Evolutionary conservation across 2,888 invertebrate species (phyloP).

Genomic region (Heliconius ismenius): DNA sequence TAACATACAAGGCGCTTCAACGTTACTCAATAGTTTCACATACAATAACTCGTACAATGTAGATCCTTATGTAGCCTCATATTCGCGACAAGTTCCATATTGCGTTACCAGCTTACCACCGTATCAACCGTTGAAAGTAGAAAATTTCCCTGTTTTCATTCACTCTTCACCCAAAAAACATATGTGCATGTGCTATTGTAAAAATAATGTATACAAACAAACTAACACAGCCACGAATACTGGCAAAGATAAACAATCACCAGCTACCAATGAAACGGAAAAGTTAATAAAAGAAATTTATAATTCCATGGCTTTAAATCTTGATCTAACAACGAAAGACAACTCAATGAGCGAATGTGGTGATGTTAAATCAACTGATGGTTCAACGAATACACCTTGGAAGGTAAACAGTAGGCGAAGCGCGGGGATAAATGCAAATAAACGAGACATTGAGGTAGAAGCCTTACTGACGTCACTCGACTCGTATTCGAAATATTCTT

Average conservation of each 20-base stretch:
- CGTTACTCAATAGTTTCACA: conserved; percentile 59
- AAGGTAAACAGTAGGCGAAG: conserved; percentile 26
- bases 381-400: conserved; percentile 29
- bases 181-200: conserved; percentile 56
- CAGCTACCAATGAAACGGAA: conserved; percentile 61
- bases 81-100: conserved; percentile 54
- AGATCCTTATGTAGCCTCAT: conserved; percentile 55
- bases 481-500: conserved; percentile 31
- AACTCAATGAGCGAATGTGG: conserved; percentile 53
- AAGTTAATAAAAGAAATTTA: conserved; percentile 73
- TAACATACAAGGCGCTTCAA: conserved; percentile 56
- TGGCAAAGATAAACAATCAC: conserved; percentile 45
- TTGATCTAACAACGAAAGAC: conserved; percentile 56
- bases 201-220: conserved; percentile 45
- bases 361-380: conserved; percentile 43
- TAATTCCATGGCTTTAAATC: conserved; percentile 64
- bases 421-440: conserved; percentile 11
- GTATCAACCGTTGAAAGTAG: conserved; percentile 53
- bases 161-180: conserved; percentile 55
- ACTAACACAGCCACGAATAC: conserved; percentile 62
- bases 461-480: conserved; percentile 34
- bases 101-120: conserved; percentile 50
- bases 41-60: conserved; percentile 60
- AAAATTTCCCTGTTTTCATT: conserved; percentile 65
- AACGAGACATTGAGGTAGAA: conserved; percentile 41